These are phyloP conservation scores for Cyanoderma ruficeps DNA, from an alignment of 2,113 vertebrate species.

Conservation along the genomic window DNA sequence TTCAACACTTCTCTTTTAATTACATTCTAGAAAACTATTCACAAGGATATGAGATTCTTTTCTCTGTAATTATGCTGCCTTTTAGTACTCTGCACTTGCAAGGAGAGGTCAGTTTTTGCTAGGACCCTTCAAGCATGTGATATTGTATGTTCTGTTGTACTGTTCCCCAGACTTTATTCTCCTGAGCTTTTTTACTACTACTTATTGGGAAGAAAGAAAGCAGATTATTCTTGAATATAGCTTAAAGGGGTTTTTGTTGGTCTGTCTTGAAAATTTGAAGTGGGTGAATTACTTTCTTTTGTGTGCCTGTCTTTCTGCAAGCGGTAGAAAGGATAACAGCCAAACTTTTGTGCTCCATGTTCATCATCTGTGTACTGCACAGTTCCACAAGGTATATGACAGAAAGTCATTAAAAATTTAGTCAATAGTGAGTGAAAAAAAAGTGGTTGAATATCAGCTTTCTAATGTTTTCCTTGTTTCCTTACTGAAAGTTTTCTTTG, in stretches of 20 bases:
- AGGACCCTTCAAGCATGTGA: background rate
- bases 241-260: background rate
- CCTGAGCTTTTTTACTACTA: background rate
- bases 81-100: background rate
- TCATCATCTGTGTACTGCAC: background rate
- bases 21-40: constrained; percentile 47
- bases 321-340: background rate
- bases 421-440: background rate
- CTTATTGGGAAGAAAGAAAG: background rate
- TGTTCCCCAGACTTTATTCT: background rate
- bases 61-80: constrained; percentile 8
- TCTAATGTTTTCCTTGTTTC: background rate
- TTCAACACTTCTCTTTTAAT: constrained; percentile 53
- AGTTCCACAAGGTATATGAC: background rate
- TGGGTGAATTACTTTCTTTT: background rate
- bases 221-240: background rate
- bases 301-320: background rate
- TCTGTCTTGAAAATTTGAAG: background rate
- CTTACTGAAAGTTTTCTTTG: background rate
- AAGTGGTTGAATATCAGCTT: background rate
- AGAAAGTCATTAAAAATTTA: background rate
- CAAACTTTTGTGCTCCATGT: background rate
- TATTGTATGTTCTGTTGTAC: background rate
- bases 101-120: constrained; percentile 16
- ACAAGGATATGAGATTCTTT: background rate